Percentiles rank a stretch among this genome's conserved stretches.
Conservation (phyloP, 1,140 invertebrate genomes). For the Habropoda laboriosa region DNA sequence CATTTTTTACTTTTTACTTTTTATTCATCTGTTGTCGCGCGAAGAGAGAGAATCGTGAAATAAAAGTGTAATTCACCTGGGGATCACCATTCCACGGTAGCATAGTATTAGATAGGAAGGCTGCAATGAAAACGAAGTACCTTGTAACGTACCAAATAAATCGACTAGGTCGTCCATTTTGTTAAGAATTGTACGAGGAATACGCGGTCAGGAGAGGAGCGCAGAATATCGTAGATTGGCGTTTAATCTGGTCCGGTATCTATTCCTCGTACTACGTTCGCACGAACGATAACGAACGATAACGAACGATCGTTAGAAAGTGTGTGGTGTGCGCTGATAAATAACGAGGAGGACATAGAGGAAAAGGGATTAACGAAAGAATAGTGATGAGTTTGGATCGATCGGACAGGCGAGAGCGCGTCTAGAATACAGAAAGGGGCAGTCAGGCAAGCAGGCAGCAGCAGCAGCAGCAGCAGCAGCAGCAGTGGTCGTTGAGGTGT, state of each 20-base stretch:
- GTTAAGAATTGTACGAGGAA: not conserved
- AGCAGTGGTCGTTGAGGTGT: not conserved
- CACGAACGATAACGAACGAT: not conserved
- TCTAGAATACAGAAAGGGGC: constrained; percentile 19
- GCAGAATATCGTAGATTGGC: no score
- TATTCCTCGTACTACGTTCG: not conserved
- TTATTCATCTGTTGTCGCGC: no score
- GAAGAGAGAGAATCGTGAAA: not conserved
- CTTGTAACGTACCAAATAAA: constrained; percentile 57
- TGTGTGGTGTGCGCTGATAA: not conserved
- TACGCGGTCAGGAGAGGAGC: not conserved
- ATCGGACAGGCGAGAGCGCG: not conserved
- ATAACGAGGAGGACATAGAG: not conserved
- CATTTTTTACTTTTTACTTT: no score
- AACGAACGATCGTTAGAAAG: not conserved
- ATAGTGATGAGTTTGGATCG: not conserved
- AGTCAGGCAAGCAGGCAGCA: no score
- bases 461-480: no score
- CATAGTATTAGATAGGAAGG: constrained; percentile 45
- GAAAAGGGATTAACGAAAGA: not conserved
- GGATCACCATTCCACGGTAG: not conserved
- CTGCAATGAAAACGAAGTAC: constrained; percentile 56
- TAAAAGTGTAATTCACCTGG: not conserved
- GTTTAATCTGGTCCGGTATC: not conserved
- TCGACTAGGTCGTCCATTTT: not conserved